Percentiles rank a stretch among this genome's conserved stretches.
Evolutionary conservation across 2,797 vertebrate genomes (phyloP).

Genomic region (Philypnodon macrostomus): DNA sequence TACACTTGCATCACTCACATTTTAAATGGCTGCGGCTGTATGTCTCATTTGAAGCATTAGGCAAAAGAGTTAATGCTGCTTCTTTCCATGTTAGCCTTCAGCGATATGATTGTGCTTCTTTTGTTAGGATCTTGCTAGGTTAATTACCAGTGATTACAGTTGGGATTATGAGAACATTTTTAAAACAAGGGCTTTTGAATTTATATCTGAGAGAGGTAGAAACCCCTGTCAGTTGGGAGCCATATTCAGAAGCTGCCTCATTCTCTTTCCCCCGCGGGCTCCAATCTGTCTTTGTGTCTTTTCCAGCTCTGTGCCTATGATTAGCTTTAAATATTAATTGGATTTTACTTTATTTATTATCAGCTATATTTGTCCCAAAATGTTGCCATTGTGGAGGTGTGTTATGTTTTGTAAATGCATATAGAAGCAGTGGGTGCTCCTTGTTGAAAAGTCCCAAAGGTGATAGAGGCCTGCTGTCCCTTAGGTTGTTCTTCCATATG

Average conservation of each 20-base stretch:
- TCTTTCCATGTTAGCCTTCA: slow-evolving; percentile 39
- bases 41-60: slow-evolving; percentile 38
- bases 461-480: slow-evolving; percentile 40
- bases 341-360: slow-evolving; percentile 76
- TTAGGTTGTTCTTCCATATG: too few species aligned
- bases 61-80: slow-evolving; percentile 17
- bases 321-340: slow-evolving; percentile 76
- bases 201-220: slow-evolving; percentile 63
- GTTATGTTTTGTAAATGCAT: slow-evolving; percentile 27
- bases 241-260: slow-evolving; percentile 57
- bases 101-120: slow-evolving; percentile 39
- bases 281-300: slow-evolving; percentile 76
- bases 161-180: slow-evolving; percentile 58
- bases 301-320: slow-evolving; percentile 69
- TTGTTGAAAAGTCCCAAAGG: slow-evolving; percentile 45
- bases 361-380: slow-evolving; percentile 55
- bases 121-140: slow-evolving; percentile 47
- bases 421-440: slow-evolving; percentile 32
- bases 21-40: slow-evolving; percentile 37
- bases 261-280: slow-evolving; percentile 55
- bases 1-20: slow-evolving; percentile 40
- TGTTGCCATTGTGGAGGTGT: slow-evolving; percentile 36
- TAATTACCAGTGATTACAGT: slow-evolving; percentile 57
- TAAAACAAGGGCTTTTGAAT: slow-evolving; percentile 67
- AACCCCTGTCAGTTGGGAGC: slow-evolving; percentile 61